Percentiles rank a stretch among this genome's conserved stretches.
These are phyloP conservation scores for Amphimallon solstitiale DNA, from an alignment of 2,888 invertebrate genomes.

Conservation along the genomic window DNA sequence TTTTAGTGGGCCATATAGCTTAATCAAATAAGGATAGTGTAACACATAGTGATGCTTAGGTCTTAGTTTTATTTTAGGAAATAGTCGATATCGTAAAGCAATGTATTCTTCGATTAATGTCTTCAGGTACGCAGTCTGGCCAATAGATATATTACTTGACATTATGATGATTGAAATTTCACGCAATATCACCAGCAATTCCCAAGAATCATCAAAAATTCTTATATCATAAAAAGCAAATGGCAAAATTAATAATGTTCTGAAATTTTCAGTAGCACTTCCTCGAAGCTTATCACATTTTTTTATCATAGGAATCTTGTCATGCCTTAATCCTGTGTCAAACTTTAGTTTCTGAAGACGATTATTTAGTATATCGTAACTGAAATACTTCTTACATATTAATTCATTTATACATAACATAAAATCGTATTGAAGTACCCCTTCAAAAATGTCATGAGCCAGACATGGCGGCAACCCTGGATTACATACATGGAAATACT, in stretches of 20 bases:
- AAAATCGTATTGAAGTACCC: too few relatives aligned
- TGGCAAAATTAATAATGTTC: too few relatives aligned
- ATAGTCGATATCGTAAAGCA: conserved; percentile 2
- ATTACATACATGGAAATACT: conserved; percentile 48
- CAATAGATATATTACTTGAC: too few relatives aligned
- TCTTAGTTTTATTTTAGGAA: conserved; percentile 39
- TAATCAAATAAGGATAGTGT: conserved; percentile 47
- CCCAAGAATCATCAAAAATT: too few relatives aligned
- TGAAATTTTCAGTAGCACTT: too few relatives aligned
- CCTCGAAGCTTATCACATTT: too few relatives aligned
- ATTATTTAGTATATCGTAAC: neutral
- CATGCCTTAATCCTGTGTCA: too few relatives aligned
- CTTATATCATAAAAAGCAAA: too few relatives aligned
- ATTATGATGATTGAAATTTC: neutral
- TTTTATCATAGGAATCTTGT: too few relatives aligned
- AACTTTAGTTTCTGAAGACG: too few relatives aligned
- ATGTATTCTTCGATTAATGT: conserved; percentile 46
- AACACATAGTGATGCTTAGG: conserved; percentile 47
- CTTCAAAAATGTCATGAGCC: conserved; percentile 18
- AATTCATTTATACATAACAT: conserved; percentile 14
- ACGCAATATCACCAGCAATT: too few relatives aligned
- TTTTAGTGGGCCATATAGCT: conserved; percentile 45
- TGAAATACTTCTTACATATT: neutral
- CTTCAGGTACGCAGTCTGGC: neutral
- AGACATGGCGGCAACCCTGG: conserved; percentile 45